Evolutionary conservation across 2,797 vertebrate species (phyloP).

Genomic region (Taeniopygia guttata): DNA sequence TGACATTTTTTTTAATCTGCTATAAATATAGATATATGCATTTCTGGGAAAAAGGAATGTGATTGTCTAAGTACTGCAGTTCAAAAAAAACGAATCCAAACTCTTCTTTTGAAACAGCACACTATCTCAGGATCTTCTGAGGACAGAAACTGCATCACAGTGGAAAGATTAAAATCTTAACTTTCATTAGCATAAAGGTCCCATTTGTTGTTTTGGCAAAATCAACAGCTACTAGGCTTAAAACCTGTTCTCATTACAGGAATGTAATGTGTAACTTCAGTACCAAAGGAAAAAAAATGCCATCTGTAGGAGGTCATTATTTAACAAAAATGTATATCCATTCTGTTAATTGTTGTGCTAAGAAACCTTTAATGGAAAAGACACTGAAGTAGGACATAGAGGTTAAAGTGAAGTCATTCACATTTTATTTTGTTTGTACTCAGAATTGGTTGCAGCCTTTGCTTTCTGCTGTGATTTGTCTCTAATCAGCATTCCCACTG

Average conservation of each 20-base stretch:
- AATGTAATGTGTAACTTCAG: neutral
- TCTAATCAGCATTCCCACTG: slow-evolving; percentile 9
- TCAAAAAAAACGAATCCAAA: neutral
- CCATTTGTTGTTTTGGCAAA: neutral
- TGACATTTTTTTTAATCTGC: neutral
- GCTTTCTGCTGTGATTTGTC: slow-evolving; percentile 3
- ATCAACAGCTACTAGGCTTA: neutral
- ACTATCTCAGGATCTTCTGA: neutral
- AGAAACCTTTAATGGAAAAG: neutral
- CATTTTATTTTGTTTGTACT: neutral
- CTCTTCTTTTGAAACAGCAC: neutral
- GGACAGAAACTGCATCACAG: neutral
- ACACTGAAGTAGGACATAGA: neutral
- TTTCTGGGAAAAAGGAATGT: neutral
- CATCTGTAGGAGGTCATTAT: neutral
- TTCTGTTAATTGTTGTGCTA: neutral
- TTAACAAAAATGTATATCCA: neutral
- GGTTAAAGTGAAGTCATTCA: neutral
- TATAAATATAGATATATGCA: neutral
- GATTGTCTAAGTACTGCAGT: neutral
- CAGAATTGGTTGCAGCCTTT: neutral
- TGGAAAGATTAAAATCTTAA: neutral
- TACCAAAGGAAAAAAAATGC: neutral
- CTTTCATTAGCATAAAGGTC: neutral
- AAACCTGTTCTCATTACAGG: neutral